Percentiles rank a stretch among this genome's conserved stretches.
Evolutionary conservation across 1,140 invertebrate species (phyloP).

Genomic region (Hypothenemus hampei): DNA sequence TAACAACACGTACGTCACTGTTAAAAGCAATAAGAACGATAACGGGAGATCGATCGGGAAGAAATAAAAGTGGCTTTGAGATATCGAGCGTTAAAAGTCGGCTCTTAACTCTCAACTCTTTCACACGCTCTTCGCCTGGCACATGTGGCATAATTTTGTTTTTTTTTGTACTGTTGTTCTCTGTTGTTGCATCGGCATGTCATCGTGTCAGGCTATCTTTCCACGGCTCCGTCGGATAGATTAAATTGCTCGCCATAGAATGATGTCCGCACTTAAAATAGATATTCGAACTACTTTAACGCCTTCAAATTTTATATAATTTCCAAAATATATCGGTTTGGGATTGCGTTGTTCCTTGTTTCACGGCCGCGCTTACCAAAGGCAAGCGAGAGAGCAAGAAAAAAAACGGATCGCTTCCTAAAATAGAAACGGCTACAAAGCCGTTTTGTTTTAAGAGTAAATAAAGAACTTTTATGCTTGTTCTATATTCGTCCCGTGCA

Average conservation of each 20-base stretch:
- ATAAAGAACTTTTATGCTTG: constrained; percentile 22
- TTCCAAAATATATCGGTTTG: too few species aligned
- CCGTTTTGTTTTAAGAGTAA: constrained; percentile 26
- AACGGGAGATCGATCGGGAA: constrained; percentile 13
- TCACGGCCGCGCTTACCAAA: background rate
- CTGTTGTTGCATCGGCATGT: constrained; percentile 28
- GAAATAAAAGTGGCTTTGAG: constrained; percentile 13
- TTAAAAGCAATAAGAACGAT: constrained; percentile 20
- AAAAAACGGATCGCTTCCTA: constrained; percentile 21
- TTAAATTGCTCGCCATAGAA: constrained; percentile 26
- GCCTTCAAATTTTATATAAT: too few species aligned
- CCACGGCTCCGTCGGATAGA: constrained; percentile 23
- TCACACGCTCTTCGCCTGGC: constrained; percentile 37
- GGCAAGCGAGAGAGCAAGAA: background rate
- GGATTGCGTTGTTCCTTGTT: background rate
- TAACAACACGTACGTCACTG: background rate
- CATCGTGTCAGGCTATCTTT: constrained; percentile 35
- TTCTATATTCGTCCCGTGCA: constrained; percentile 22
- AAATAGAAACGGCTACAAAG: constrained; percentile 26
- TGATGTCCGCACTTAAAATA: constrained; percentile 16
- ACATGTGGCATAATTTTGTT: constrained; percentile 37
- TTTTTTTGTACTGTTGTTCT: constrained; percentile 25
- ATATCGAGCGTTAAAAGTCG: constrained; percentile 28
- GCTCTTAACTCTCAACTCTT: constrained; percentile 36
- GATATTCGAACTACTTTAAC: background rate